Evolutionary conservation across 1,140 invertebrate species (phyloP), one percentile per base, ranked within the genome.

Genomic region (Amyelois transitella): DNA sequence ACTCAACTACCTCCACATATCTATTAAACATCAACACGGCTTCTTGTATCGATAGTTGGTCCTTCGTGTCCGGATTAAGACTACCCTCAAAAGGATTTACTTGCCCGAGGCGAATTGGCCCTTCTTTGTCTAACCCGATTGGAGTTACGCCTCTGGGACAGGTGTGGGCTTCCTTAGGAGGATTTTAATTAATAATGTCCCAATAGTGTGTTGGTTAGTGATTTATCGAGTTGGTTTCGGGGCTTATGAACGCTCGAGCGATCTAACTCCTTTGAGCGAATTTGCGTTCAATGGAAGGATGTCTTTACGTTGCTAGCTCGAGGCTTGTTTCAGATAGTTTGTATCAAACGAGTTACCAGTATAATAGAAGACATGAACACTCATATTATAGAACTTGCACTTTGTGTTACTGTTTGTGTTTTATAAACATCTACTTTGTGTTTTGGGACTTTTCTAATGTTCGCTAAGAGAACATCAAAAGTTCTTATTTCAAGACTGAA

Each of bases 111-210:
- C 75, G 64, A 70, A 72, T 66, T 55, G 64, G 71, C 70, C 72
- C 65, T 75, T 77, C 78, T 80, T 81, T 80, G 77, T 77, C 73
- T 77, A 69, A 73, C 58, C 72, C 72, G 69, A 80, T 74, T 72
- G 69, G 66, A 38, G 32, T 38, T 61, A 51, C 49, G 63, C 70
- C 67, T 64, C 17, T 74, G 75, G 75, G 81, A 78, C 73, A 81
- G 69, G 77, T 81, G 75, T 59, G 76, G 72, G 75, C 70, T 75
- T 77, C 70, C 66, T 75, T 58, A 38, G 50, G 56, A 62, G 64
- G 74, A 69, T 76, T 77, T 83, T 83, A 83, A 83, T 83, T 81
- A 83, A 75, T 78, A 75, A 83, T 80, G 76, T 77, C 71, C 72
- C 74, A 72, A 82, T 82, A 78, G 67, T 74, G 64, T 71, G 62